Evolutionary conservation across 1,140 invertebrate genomes (phyloP), one percentile per base, ranked within the genome.

Genomic region (Bombus affinis): DNA sequence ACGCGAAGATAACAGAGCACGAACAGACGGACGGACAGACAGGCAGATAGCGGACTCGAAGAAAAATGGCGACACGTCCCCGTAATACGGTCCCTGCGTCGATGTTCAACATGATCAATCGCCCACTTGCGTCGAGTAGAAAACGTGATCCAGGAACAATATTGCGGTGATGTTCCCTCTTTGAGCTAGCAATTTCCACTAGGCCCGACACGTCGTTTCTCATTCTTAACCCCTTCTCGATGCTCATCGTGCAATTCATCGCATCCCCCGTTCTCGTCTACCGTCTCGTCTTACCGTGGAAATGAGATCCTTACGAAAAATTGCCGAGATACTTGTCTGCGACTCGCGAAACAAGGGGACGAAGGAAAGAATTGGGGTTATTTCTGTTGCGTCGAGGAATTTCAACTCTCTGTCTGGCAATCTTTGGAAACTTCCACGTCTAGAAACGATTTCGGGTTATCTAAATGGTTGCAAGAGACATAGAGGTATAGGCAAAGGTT

Each of bases 91-190:
- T 83, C 35, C 74, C 12, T 71, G 70, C 88, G 82, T 88, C 88
- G 87, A 90, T 89, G 89, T 65, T 90, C 89, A 65, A 88, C 88
- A 89, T 91, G 90, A 91, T 91, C 90, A 91, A 91, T 91, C 86
- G 90, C 44, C 81, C 65, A 28, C 84, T 75, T 70, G 77, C 81
- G 68, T 74, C 73, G 57, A 87, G 86, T 81, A 66, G 90, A 82
- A 83, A 89, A 91, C 90, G 88, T 91, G 90, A 91, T 91, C 90
- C 81, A 83, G 73, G 83, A 91, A 89, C 90, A 91, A 91, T 91
- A 91, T 91, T 78, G 83, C 86, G 81, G 74, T 28, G 70, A 68
- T 88, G 83, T 90, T 86, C 84, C 74, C 72, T 66, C 71, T 71
- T 86, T 75, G 70, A 89, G 65, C 80, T 79, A 18, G 75, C 83